A percentile compares a stretch with the other conserved stretches of the same genome.
These are phyloP conservation scores for Ploceus nigricollis DNA, from an alignment of 2,113 vertebrate species.

Conservation along the genomic window DNA sequence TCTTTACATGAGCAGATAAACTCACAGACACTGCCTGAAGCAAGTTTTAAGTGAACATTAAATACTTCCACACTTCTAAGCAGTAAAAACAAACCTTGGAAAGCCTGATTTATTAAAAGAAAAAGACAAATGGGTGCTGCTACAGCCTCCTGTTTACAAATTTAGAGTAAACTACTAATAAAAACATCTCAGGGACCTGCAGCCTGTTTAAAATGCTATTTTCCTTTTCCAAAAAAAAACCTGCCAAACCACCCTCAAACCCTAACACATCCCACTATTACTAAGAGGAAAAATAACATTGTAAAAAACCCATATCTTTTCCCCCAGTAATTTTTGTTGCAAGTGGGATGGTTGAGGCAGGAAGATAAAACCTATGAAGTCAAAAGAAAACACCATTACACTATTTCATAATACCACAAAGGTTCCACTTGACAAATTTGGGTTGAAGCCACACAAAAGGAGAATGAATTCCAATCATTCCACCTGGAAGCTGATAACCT, in stretches of 20 bases:
- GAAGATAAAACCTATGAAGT: neutral
- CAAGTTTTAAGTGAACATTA: slow-evolving; percentile 51
- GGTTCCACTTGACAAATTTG: neutral
- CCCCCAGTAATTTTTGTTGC: rapidly evolving
- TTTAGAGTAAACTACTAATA: neutral
- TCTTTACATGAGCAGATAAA: slow-evolving; percentile 36
- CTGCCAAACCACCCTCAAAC: rapidly evolving
- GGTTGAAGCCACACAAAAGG: neutral
- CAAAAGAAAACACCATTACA: neutral
- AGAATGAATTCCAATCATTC: neutral
- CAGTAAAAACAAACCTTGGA: neutral
- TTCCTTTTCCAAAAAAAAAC: neutral
- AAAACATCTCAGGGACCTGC: neutral
- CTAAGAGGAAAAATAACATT: neutral
- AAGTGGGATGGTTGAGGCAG: neutral
- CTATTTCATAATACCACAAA: neutral
- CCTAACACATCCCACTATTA: neutral
- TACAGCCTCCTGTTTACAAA: neutral
- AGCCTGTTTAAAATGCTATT: neutral
- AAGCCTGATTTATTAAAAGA: slow-evolving; percentile 24
- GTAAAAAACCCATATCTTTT: neutral
- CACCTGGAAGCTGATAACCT: neutral
- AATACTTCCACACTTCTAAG: slow-evolving; percentile 24
- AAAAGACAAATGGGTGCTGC: neutral
- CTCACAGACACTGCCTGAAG: slow-evolving; percentile 34